Base-by-base conservation (phyloP, 2,113 vertebrate genomes). In the Ameiurus melas region DNA sequence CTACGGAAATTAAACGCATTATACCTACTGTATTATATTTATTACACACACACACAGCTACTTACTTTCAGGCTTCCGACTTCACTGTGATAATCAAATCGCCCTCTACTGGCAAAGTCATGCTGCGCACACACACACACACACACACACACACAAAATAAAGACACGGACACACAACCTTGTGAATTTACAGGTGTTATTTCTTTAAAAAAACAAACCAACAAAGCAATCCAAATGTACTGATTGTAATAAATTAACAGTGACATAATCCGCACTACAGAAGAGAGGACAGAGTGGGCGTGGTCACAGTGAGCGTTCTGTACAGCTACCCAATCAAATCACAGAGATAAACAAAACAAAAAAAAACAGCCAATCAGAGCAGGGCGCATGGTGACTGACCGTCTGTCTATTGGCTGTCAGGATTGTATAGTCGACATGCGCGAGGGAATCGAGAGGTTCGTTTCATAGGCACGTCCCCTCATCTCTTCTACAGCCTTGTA, bases 181-280 rank as follows among this genome's bases (percentile, higher is more conserved):
- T 85, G 7, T 66, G n/a, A 70, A 87, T 89, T 86, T 87, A 36
- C 8, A 75, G 1, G 75, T 87, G 81, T 62, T 90, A 87, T 90
- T 84, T 68, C 57, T 70, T 89, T 87, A 73, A 85, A 86, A 85
- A 71, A 73, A 75, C 70, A 85, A 83, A 85, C 66, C 43, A 39
- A 79, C 13, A 62, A 88, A 85, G 33, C 19, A 84, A 85, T 77
- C 79, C 13, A 62, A 33, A 64, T 30, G 25, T 71, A 86, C 85
- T n/a, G 43, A 68, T 57, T 80, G 51, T 85, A 90, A 90, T 89
- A 90, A 90, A 90, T 90, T 87, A 87, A 83, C 27, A 82, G 43
- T 53, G 68, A 77, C 58, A 47, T 43, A 25, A 53, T 33, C 25
- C 81, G 75, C 20, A n/a, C 30, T 70, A 70, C 22, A 70, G 80